Evolutionary conservation across 1,140 invertebrate species (phyloP), one percentile per base, ranked within the genome.

Genomic region (Spodoptera litura): DNA sequence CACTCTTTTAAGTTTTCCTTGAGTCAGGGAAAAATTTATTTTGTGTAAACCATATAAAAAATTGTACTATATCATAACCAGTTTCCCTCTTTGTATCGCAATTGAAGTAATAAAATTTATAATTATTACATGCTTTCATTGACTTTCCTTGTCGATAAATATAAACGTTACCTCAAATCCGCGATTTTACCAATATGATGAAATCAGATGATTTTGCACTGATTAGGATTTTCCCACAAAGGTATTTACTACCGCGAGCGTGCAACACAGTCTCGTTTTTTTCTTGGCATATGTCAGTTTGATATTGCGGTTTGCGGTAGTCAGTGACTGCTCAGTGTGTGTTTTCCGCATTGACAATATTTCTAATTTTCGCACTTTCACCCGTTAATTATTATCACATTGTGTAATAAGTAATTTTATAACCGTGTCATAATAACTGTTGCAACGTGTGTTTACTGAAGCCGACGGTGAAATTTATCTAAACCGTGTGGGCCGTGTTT

Each of bases 281-380:
- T 71, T 73, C 73, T 51, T 27, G 56, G 49, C 66, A 78, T 62
- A 83, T 55, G 71, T 80, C 87, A 89, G 89, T 89, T 86, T 78
- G 85, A 78, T 85, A 86, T 89, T 91, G 89, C 88, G 84, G 89
- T 87, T 87, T 89, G 88, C 82, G 81, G 84, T 79, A 87, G 86
- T 79, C 76, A 78, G 85, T 84, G 80, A 86, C 74, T 58, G 49
- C 49, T 70, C 27, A 58, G 25, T 44, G 66, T 80, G 72, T 11
- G 70, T 72, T 85, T 80, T 83, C 64, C 76, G 80, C 80, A 81
- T 82, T 81, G 78, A 85, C 78, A 83, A 51, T 78, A 83, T 64
- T 80, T 81, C 74, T 81, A 81, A 76, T 85, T 89, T 87, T 83
- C 87, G 88, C 81, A 89, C 87, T 92, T 92, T 91, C 87, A 89